Evolutionary conservation across 2,888 invertebrate genomes (phyloP).

Genomic region (Mamestra brassicae): DNA sequence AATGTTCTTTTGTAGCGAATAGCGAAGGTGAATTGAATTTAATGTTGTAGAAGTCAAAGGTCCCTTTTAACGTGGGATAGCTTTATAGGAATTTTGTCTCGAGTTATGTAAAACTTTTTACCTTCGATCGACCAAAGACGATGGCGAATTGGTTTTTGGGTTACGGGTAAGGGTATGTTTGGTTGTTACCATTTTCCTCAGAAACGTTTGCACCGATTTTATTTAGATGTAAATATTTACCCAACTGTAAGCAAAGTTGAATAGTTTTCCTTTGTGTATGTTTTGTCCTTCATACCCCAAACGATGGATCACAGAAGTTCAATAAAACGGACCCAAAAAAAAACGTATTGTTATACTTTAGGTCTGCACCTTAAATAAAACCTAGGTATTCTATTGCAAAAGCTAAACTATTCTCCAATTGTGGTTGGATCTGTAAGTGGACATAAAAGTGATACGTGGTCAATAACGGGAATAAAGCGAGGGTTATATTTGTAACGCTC

Average conservation of each 20-base stretch:
- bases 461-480: slow-evolving; percentile 39
- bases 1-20: slow-evolving; percentile 43
- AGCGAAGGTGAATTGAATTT: slow-evolving; percentile 50
- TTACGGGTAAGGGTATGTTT: too few relatives aligned
- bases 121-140: neutral
- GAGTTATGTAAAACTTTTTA: neutral
- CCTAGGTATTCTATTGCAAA: slow-evolving; percentile 34
- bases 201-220: neutral
- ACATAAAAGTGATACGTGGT: slow-evolving; percentile 53
- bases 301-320: neutral
- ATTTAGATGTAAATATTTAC: neutral
- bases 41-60: slow-evolving; percentile 21
- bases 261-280: neutral
- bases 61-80: slow-evolving; percentile 11
- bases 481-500: slow-evolving; percentile 34
- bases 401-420: slow-evolving; percentile 18
- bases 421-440: slow-evolving; percentile 38
- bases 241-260: neutral
- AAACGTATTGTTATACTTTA: neutral
- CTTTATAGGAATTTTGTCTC: slow-evolving; percentile 11
- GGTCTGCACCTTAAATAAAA: slow-evolving; percentile 10
- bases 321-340: neutral
- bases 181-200: neutral
- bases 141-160: too few relatives aligned
- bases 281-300: neutral